Evolutionary conservation across 1,140 invertebrate genomes (phyloP).

Genomic region (Drosophila cardini): DNA sequence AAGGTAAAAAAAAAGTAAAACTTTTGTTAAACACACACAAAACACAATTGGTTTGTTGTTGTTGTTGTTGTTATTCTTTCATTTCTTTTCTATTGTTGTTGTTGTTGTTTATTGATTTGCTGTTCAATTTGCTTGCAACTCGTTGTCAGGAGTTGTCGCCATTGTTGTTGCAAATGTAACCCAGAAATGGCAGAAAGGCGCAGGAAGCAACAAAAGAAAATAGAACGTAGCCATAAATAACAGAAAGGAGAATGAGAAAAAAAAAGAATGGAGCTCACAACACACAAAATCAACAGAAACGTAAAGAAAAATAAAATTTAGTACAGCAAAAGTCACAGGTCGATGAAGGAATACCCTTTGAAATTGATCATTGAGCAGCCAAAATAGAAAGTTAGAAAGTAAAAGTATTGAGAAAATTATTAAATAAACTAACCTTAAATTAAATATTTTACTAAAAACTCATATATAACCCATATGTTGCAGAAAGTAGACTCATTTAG

Average conservation of each 20-base stretch:
- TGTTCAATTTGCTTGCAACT: conserved; percentile 75
- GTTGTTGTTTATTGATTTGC: conserved; percentile 68
- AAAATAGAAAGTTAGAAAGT: no score
- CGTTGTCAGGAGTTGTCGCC: conserved; percentile 38
- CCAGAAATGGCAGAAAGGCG: conserved; percentile 60
- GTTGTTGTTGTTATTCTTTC: conserved; percentile 10
- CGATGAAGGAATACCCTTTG: conserved; percentile 1
- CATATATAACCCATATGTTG: no score
- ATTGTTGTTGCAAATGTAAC: conserved; percentile 65
- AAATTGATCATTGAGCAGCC: no score
- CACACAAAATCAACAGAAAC: conserved; percentile 30
- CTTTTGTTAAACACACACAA: conserved; percentile 25
- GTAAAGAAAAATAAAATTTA: conserved; percentile 25
- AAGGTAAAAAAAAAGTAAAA: conserved; percentile 43
- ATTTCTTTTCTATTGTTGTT: conserved; percentile 8
- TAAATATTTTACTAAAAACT: no score
- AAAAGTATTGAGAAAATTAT: no score
- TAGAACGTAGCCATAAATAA: conserved; percentile 70
- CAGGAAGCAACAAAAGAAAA: conserved; percentile 41
- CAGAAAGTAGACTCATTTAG: no score
- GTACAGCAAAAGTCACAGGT: background rate
- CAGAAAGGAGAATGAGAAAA: conserved; percentile 30
- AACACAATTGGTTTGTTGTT: conserved; percentile 14
- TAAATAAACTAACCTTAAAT: no score
- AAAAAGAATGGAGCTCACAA: conserved; percentile 51